Evolutionary conservation across 2,797 vertebrate genomes (phyloP), one percentile per base, ranked within the genome.

Genomic region (Anabas testudineus): DNA sequence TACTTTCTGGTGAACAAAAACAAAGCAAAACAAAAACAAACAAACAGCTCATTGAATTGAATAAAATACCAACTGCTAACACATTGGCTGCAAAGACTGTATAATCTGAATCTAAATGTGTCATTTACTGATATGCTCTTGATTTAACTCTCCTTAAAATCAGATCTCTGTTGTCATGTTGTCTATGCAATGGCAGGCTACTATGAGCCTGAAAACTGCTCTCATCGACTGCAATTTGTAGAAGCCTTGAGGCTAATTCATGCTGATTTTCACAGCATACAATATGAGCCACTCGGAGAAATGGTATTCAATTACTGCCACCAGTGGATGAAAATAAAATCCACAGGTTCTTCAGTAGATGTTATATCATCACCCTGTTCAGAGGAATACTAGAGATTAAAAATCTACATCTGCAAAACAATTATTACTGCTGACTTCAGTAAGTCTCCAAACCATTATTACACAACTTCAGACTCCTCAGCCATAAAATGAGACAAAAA

Each of bases 211-310:
- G 18, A 54, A 63, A 67, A 55, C 43, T 24, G 36, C 49, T 56
- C 49, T 49, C 30, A 43, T 18, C 24, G 68, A 58, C 36, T 43
- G 69, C 57, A 83, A 53, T 76, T 68, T 75, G 43, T 13, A 4
- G 36, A 47, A 70, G 49, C 75, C 49, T 57, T 3, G 0, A 22
- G 59, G 63, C 54, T 37, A 72, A 74, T 67, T 72, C 14, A 52
- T 48, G 56, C 63, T 54, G 63, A 70, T 83, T 78, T 74, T 49
- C 67, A 41, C 56, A 58, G 75, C 49, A 30, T 34, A 59, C 48
- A 36, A n/a, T 28, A 53, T 34, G 61, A 84, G 67, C 47, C 22
- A 18, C 61, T 52, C 41, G 42, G 49, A 60, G 34, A 56, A 55
- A 46, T 48, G 51, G 69, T 49, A 53, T 64, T 75, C 67, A 74